Conservation (phyloP, 23 tunicate species). For the Diplosoma virens region DNA sequence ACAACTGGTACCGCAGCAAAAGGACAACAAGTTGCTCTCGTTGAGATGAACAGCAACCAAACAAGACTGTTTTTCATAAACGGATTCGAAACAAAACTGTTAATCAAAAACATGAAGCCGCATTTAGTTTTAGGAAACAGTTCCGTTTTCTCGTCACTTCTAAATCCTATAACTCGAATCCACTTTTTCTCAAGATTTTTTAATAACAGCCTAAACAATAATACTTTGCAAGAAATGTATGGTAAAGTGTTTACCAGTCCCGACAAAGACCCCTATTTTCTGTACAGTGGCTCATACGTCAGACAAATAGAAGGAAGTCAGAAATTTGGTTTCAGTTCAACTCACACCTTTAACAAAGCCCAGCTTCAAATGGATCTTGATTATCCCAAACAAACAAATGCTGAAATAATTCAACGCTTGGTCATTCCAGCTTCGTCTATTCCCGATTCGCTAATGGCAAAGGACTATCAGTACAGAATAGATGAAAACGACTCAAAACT, state of each 20-base stretch:
- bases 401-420: background rate
- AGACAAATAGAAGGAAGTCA: no score
- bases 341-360: slow-evolving; percentile 10
- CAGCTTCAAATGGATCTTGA: slow-evolving; percentile 18
- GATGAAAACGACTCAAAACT: background rate
- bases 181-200: background rate
- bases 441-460: background rate
- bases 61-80: no score
- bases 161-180: background rate
- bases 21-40: no score
- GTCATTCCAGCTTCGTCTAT: slow-evolving; percentile 1
- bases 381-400: background rate
- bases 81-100: no score
- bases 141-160: no score
- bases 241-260: background rate
- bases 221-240: background rate
- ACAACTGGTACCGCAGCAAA: no score
- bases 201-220: background rate
- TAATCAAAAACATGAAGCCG: no score
- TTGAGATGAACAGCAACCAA: no score
- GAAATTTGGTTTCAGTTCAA: background rate
- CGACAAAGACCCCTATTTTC: slow-evolving; percentile 13
- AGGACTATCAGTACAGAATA: background rate
- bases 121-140: no score
- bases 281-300: background rate